Conservation (phyloP, 2,888 invertebrate genomes). For the Mesorhabditis spiculigera region DNA sequence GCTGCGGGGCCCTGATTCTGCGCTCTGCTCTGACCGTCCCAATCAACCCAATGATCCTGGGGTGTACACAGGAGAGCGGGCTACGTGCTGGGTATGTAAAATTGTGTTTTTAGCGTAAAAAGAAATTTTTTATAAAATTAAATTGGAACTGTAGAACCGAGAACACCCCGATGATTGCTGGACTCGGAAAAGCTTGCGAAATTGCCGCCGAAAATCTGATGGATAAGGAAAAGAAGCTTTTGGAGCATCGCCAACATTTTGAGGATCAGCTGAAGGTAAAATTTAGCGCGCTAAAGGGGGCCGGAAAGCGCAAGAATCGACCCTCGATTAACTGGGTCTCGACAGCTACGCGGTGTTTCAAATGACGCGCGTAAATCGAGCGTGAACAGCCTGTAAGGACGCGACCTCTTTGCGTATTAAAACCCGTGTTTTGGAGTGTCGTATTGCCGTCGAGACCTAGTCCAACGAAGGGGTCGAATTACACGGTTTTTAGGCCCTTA, state of each 20-base stretch:
- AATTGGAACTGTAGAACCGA: slow-evolving; percentile 60
- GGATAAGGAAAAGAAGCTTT: slow-evolving; percentile 57
- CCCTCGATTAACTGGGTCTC: too few relatives aligned
- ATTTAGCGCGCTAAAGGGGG: not conserved
- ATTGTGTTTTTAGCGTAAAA: not conserved
- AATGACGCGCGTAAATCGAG: too few relatives aligned
- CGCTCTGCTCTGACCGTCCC: slow-evolving; percentile 37
- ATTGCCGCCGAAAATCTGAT: slow-evolving; percentile 60
- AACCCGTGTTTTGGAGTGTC: too few relatives aligned
- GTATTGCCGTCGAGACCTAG: too few relatives aligned
- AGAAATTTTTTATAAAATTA: not conserved
- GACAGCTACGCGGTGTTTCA: too few relatives aligned
- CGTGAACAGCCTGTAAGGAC: too few relatives aligned
- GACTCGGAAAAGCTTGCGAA: slow-evolving; percentile 65
- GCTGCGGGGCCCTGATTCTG: slow-evolving; percentile 65
- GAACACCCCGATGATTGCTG: slow-evolving; percentile 67
- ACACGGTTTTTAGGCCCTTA: too few relatives aligned
- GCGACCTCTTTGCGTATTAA: too few relatives aligned
- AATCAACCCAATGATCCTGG: slow-evolving; percentile 62
- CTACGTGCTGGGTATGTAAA: slow-evolving; percentile 62
- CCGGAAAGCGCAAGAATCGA: too few relatives aligned
- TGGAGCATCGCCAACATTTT: slow-evolving; percentile 60
- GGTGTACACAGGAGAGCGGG: slow-evolving; percentile 66
- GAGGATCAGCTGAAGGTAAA: slow-evolving; percentile 59
- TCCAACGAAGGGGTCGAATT: too few relatives aligned